Conservation (phyloP, 2,797 vertebrate genomes). For the Mastacembelus armatus region DNA sequence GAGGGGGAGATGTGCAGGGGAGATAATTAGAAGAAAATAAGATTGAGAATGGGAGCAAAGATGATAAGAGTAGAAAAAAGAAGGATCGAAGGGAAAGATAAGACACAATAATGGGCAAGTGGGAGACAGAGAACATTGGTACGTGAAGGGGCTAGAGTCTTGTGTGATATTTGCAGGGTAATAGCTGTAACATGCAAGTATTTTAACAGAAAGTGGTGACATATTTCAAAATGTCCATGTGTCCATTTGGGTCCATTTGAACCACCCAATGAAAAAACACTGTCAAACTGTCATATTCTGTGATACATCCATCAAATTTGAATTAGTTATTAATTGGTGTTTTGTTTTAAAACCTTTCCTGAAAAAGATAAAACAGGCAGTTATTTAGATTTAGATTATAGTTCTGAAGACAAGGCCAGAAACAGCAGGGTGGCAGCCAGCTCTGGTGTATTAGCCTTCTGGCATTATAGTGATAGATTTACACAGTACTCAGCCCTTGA, state of each 20-base stretch:
- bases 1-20: conserved; percentile 23
- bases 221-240: too few species aligned
- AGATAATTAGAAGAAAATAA: conserved; percentile 50
- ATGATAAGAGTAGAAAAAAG: conserved; percentile 50
- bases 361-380: too few species aligned
- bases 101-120: conserved; percentile 23
- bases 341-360: too few species aligned
- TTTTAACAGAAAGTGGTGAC: too few species aligned
- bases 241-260: too few species aligned
- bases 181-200: neutral
- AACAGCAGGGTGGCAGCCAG: conserved; percentile 50
- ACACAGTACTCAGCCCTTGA: conserved; percentile 74
- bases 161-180: conserved; percentile 32
- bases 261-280: too few species aligned
- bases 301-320: too few species aligned
- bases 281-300: too few species aligned
- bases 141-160: conserved; percentile 5
- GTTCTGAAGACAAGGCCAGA: conserved; percentile 38
- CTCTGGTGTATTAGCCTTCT: conserved; percentile 44
- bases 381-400: too few species aligned
- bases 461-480: conserved; percentile 75
- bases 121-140: conserved; percentile 1
- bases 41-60: conserved; percentile 36
- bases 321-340: too few species aligned
- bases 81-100: conserved; percentile 39